Evolutionary conservation across 2,888 invertebrate species (phyloP).

Genomic region (Philhelius pedissequus): DNA sequence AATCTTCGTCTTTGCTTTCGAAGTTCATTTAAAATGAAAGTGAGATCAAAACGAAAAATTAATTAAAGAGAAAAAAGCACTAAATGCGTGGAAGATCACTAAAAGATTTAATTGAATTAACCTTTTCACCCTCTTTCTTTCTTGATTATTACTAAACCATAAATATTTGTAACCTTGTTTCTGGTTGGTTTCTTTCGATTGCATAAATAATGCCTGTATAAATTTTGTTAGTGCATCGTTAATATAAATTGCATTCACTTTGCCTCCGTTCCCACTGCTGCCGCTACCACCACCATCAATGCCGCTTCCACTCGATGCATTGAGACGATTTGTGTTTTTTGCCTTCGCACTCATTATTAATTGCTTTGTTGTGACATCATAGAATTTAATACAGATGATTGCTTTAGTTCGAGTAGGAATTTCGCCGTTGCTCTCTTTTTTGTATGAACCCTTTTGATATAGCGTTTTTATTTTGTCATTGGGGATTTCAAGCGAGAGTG

Average conservation of each 20-base stretch:
- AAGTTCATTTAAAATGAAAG: not conserved
- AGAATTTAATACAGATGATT: slow-evolving; percentile 2
- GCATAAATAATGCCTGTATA: slow-evolving; percentile 22
- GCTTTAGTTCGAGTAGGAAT: not conserved
- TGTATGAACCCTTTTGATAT: not conserved
- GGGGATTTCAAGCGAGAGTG: not conserved
- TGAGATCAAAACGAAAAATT: no score
- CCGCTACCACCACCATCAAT: not conserved
- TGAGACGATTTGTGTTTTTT: slow-evolving; percentile 5
- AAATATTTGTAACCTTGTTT: slow-evolving; percentile 11
- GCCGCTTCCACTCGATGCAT: no score
- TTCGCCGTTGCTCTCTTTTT: not conserved
- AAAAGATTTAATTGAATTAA: slow-evolving; percentile 41
- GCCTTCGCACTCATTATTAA: slow-evolving; percentile 14
- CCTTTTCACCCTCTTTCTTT: slow-evolving; percentile 21
- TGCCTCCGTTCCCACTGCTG: not conserved
- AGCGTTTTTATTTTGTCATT: slow-evolving; percentile 17
- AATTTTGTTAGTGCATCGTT: slow-evolving; percentile 33
- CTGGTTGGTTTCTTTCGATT: slow-evolving; percentile 11
- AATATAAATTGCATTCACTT: not conserved
- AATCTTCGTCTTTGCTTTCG: not conserved
- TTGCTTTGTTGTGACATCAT: not conserved
- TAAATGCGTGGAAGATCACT: slow-evolving; percentile 28
- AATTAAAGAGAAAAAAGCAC: not conserved
- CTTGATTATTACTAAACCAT: slow-evolving; percentile 35